These are phyloP conservation scores for Liposcelis brunnea DNA, from an alignment of 2,888 invertebrate species.

Conservation along the genomic window DNA sequence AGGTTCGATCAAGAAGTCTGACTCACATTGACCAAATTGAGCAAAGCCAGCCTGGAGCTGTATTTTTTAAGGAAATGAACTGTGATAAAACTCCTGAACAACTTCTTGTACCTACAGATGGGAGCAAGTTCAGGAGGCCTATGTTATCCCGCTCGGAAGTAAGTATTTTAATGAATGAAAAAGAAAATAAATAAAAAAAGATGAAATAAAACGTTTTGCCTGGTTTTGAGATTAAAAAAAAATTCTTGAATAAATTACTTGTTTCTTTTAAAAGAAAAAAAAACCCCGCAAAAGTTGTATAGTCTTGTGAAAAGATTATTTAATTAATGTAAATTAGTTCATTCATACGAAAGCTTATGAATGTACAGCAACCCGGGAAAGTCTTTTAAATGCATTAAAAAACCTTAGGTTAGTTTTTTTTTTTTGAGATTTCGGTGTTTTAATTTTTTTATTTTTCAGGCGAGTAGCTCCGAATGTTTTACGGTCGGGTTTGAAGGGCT, in stretches of 20 bases:
- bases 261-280: too few relatives aligned
- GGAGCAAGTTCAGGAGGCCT: slow-evolving; percentile 25
- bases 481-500: slow-evolving; percentile 47
- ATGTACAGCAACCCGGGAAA: too few relatives aligned
- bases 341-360: not conserved
- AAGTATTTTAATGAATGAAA: too few relatives aligned
- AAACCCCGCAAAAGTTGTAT: too few relatives aligned
- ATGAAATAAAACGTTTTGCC: too few relatives aligned
- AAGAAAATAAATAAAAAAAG: too few relatives aligned
- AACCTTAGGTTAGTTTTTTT: not conserved
- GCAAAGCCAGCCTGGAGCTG: slow-evolving; percentile 22
- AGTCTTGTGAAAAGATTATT: not conserved
- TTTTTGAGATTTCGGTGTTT: not conserved
- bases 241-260: too few relatives aligned
- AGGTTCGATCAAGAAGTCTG: slow-evolving; percentile 56
- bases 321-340: not conserved
- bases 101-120: slow-evolving; percentile 16
- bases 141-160: slow-evolving; percentile 42
- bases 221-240: too few relatives aligned
- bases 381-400: too few relatives aligned
- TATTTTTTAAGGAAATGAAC: slow-evolving; percentile 15
- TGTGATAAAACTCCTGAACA: slow-evolving; percentile 18
- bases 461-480: slow-evolving; percentile 55
- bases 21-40: slow-evolving; percentile 53
- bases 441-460: slow-evolving; percentile 28